Conservation (phyloP, 2,888 invertebrate genomes). For the Heteromyza rotundicornis region DNA sequence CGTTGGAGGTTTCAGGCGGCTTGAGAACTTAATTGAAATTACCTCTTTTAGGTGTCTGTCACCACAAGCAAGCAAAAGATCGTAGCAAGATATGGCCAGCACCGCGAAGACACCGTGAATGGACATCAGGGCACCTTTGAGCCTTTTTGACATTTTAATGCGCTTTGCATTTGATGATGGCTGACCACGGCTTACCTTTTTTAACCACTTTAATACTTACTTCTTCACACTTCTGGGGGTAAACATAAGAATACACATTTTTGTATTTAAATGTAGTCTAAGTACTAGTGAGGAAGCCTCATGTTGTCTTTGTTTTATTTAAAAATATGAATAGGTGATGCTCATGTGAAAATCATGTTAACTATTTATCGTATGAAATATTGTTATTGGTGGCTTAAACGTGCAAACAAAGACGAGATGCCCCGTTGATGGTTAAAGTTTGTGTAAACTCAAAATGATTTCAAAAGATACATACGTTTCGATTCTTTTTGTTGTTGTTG, state of each 20-base stretch:
- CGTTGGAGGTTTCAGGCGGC: not conserved
- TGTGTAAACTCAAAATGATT: not conserved
- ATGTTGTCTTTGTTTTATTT: no score
- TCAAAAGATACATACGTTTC: not conserved
- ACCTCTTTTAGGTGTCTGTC: slow-evolving; percentile 16
- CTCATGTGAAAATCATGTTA: no score
- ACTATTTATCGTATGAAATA: slow-evolving; percentile 23
- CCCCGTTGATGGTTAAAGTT: slow-evolving; percentile 11
- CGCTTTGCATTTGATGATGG: not conserved
- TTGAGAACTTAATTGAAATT: slow-evolving; percentile 27
- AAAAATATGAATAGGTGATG: no score
- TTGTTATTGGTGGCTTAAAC: slow-evolving; percentile 8
- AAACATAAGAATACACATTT: no score
- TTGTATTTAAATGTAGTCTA: no score
- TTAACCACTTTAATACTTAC: no score
- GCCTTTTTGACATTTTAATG: slow-evolving; percentile 2
- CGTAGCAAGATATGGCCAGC: no score
- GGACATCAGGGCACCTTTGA: not conserved
- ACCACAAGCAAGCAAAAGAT: not conserved
- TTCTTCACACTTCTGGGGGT: no score
- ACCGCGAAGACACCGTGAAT: no score
- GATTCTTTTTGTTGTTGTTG: no score
- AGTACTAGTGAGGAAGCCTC: no score
- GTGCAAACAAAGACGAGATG: slow-evolving; percentile 17
- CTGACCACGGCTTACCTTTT: no score